A percentile compares a stretch with the other conserved stretches of the same genome.
phyloP scores from a whole-genome alignment of 2,888 invertebrate genomes.

The Pemphredon lugubris region DNA sequence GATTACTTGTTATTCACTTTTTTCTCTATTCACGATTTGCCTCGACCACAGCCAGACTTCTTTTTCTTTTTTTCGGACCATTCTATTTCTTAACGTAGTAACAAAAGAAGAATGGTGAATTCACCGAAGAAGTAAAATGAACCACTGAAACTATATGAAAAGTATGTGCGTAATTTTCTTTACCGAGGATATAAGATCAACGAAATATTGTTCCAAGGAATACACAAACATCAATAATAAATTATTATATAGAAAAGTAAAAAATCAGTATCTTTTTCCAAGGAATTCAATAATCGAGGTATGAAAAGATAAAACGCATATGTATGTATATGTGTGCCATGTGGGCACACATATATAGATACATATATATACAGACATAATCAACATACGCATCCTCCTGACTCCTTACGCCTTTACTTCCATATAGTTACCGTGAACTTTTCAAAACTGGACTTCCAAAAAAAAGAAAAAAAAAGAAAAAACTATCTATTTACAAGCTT shows the following conservation, averaged over 20 bases:
- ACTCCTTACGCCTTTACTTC: too few relatives aligned
- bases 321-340: too few relatives aligned
- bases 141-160: constrained; percentile 20
- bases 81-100: neutral
- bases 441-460: neutral
- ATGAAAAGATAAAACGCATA: too few relatives aligned
- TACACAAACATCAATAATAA: constrained; percentile 15
- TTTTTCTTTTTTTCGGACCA: constrained; percentile 1
- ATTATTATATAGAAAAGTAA: constrained; percentile 15
- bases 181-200: neutral
- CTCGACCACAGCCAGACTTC: constrained; percentile 34
- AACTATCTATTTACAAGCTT: neutral
- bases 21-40: constrained; percentile 24
- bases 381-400: too few relatives aligned
- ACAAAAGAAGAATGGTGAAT: constrained; percentile 21
- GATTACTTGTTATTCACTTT: neutral
- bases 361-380: too few relatives aligned
- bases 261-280: neutral
- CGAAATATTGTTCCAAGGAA: constrained; percentile 9
- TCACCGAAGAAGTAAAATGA: constrained; percentile 4
- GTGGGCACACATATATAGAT: too few relatives aligned
- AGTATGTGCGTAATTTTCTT: constrained; percentile 13
- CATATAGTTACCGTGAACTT: too few relatives aligned
- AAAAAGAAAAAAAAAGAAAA: neutral
- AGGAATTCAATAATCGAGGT: neutral